Evolutionary conservation across 2,113 vertebrate species (phyloP), one percentile per base, ranked within the genome.

Genomic region (Chitala chitala): DNA sequence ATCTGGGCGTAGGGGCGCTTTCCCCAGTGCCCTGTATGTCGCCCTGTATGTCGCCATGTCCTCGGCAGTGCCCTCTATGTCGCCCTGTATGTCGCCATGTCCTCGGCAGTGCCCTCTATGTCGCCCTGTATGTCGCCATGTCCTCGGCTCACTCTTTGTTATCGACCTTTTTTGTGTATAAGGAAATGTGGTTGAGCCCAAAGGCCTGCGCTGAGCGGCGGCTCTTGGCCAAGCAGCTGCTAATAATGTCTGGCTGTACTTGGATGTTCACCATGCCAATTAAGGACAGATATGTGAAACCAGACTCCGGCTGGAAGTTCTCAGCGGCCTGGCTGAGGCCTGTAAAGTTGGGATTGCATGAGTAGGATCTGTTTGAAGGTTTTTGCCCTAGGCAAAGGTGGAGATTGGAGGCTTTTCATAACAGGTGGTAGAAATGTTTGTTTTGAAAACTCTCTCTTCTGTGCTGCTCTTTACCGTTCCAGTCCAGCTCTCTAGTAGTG

Each of bases 211-310:
- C 51, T 75, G 61, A 65, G 70, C 72, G 29, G 70, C 85, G 90
- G 88, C 84, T 65, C 46, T 0, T 51, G 70, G 81, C 89, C 89
- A 88, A 84, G 87, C 83, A 88, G 85, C 87, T 89, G 86, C 87
- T 91, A 84, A 86, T 86, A 86, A 80, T 86, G 87, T 89, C 86
- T 80, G 82, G 74, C 78, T 85, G 83, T 72, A 2, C 79, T 79
- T 74, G 65, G 85, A 84, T 82, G 84, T 80, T 10, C 80, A 83
- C 74, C 64, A 50, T n/a, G 74, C 88, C 86, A 66, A 82, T 80
- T 89, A 88, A 80, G 87, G 86, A 79, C 75, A 85, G 84, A 85
- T 84, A 88, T 89, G 77, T 88, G 90, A 84, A 89, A 91, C 81
- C 75, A 71, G 83, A 90, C 42, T 70, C 81, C 70, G 42, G 12